Evolutionary conservation across 2,113 vertebrate species (phyloP).

Genomic region (Grantiella picta): DNA sequence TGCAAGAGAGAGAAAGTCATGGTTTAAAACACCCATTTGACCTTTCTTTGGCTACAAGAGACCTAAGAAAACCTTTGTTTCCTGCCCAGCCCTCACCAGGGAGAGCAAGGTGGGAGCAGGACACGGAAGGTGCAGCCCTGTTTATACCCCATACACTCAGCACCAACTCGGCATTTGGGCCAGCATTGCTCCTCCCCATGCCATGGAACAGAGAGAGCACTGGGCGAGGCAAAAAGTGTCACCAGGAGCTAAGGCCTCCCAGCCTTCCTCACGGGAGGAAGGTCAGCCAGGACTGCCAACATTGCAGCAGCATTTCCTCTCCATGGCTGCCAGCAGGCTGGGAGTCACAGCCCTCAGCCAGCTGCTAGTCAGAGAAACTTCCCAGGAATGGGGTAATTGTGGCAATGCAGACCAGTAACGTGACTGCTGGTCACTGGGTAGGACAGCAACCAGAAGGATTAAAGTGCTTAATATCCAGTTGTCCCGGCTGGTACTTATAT

Average conservation of each 20-base stretch:
- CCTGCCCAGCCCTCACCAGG: background rate
- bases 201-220: background rate
- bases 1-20: constrained; percentile 67
- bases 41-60: background rate
- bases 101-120: background rate
- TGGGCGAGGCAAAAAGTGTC: background rate
- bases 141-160: background rate
- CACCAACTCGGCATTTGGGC: fast-evolving
- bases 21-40: background rate
- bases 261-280: background rate
- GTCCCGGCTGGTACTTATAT: background rate
- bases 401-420: background rate
- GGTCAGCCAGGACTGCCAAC: background rate
- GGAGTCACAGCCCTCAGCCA: background rate
- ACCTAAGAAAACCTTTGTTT: background rate
- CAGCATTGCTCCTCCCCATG: fast-evolving
- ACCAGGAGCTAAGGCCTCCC: background rate
- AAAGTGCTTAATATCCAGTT: background rate
- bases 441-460: background rate
- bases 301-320: background rate
- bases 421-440: background rate
- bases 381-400: background rate
- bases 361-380: background rate
- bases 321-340: background rate
- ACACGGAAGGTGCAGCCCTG: background rate